Evolutionary conservation across 2,113 vertebrate species (phyloP), one percentile per base, ranked within the genome.

Genomic region (Pituophis catenifer): DNA sequence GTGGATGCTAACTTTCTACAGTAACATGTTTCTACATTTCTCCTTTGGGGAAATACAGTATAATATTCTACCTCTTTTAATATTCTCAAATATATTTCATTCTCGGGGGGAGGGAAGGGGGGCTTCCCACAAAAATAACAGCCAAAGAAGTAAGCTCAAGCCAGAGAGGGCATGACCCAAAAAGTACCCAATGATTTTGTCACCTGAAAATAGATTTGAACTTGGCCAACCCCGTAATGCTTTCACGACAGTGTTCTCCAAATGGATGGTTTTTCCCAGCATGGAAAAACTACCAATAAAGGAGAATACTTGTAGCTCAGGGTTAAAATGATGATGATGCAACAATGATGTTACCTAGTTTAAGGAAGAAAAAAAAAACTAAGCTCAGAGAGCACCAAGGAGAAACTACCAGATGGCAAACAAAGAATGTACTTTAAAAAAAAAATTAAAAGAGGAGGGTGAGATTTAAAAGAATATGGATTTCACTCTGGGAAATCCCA

Each of bases 101-200:
- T 58, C 57, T 58, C 3, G 0, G 53, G 12, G 57, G 8, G 21
- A n/a, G n/a, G 23, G 1, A 0, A 0, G 58, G 23, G 58, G 8
- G 58, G 23, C 15, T 75, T n/a, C n/a, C 70, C 70, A 81, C 70
- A 62, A 62, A 24, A 62, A 29, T 8, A 70, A 70, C 13, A 38
- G 15, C 6, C 70, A 17, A 81, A 19, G 15, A 75, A 38, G 15
- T 19, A 81, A 38, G 70, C 5, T 75, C 65, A 33, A 13, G 15
- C 8, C 29, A 7, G n/a, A 75, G 70, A 33, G 13, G 70, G 13
- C 13, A 1, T 75, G 29, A 7, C 29, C 12, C 12, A 75, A 75
- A 48, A 75, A 38, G 70, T 8, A 19, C n/a, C n/a, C 70, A 81
- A 38, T 81, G 70, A 81, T 38, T 81, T 38, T 81, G 15, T 81